Evolutionary conservation across 2,113 vertebrate species (phyloP), one percentile per base, ranked within the genome.

Genomic region (Telmatochromis bifrenatus): DNA sequence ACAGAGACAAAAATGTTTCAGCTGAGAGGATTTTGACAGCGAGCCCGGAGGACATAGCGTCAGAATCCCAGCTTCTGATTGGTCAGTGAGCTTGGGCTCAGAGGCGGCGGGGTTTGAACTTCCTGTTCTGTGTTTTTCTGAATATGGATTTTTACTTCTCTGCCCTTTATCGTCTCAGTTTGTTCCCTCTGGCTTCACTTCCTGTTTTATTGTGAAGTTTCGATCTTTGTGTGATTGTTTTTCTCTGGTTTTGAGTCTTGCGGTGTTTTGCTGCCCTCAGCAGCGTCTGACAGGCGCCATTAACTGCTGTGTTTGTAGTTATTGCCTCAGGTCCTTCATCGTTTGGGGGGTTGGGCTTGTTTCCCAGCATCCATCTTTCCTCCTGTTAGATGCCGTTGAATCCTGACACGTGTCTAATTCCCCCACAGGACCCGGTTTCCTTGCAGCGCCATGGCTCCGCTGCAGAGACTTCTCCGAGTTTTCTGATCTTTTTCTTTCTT

Each of bases 371-470:
- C 37, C 6, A 0, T 73, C 39, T 65, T 65, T 0, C 33, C 60
- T 65, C 62, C 60, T 42, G 37, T 70, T 15, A 70, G 65, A 23
- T 15, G 0, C 35, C 3, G 0, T 23, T 42, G 19, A 13, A 42
- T 13, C 35, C 12, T 23, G 65, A 42, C n/a, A 23, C 1, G 7
- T 70, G 13, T 70, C 10, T 39, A 6, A 4, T 0, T 23, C 37
- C 21, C 14, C 37, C 37, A 7, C 21, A 28, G 68, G 9, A 7
- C 6, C 14, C 3, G 5, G 13, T 73, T 73, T 73, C 6, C 39
- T 9, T 0, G 21, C 39, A 45, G 21, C 5, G 8, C 1, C 6
- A 6, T 0, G 9, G 31, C n/a, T 23, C 23, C 23, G 23, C 23
- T 39, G n/a, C 37, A 45, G 65, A 4, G 2, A 15, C 37, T 1